These are phyloP conservation scores for Steinernema khuongi DNA, from an alignment of 1,140 invertebrate genomes.

Conservation along the genomic window DNA sequence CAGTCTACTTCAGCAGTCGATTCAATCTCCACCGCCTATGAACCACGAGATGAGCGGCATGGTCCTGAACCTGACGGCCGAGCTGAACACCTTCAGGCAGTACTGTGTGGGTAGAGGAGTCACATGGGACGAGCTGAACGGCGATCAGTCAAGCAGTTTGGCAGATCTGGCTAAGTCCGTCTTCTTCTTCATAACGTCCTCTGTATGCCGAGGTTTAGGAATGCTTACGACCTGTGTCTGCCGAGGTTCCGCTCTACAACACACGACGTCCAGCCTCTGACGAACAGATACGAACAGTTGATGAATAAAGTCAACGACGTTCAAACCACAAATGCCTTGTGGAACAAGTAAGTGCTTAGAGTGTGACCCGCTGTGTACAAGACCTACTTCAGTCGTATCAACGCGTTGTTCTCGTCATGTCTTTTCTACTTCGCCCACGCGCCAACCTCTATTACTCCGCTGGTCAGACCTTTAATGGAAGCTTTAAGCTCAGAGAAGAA, in stretches of 20 bases:
- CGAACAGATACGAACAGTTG: conserved; percentile 40
- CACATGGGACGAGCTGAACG: not conserved
- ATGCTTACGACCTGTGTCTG: conserved; percentile 28
- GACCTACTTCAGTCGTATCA: conserved; percentile 35
- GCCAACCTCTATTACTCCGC: conserved; percentile 40
- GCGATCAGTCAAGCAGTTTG: not conserved
- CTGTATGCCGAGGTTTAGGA: conserved; percentile 23
- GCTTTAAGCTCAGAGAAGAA: conserved; percentile 22
- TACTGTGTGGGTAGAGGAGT: not conserved
- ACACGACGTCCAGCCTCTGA: conserved; percentile 34
- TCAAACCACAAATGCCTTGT: conserved; percentile 12
- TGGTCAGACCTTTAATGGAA: conserved; percentile 38
- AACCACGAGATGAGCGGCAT: conserved; percentile 31
- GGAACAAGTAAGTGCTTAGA: conserved; percentile 1
- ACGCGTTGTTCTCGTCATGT: conserved; percentile 37
- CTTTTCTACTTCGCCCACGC: conserved; percentile 41
- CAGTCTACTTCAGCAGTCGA: not conserved
- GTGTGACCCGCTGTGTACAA: not conserved
- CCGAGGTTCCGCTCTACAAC: conserved; percentile 20
- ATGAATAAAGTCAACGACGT: conserved; percentile 32
- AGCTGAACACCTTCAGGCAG: not conserved
- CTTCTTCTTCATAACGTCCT: not conserved
- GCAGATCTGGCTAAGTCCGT: not conserved
- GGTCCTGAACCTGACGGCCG: not conserved
- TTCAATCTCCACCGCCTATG: conserved; percentile 21